Percentiles rank a stretch among this genome's conserved stretches.
These are phyloP conservation scores for Alouatta palliata DNA, from an alignment of 2,113 vertebrate species.

Conservation along the genomic window DNA sequence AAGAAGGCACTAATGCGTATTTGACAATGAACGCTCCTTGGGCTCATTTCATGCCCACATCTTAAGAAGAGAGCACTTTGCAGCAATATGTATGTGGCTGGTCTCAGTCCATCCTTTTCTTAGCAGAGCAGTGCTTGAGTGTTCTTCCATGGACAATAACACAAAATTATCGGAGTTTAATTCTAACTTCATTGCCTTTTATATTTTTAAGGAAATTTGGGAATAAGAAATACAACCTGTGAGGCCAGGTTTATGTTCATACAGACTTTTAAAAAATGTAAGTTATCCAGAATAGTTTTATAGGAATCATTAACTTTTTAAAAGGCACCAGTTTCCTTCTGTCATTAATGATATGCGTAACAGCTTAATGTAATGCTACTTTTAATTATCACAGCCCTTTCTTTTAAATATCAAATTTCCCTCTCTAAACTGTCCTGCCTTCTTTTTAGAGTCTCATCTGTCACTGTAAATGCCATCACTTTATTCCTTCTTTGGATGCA, in stretches of 20 bases:
- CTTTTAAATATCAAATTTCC: conserved; percentile 97
- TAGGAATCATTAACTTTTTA: conserved; percentile 90
- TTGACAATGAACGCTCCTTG: conserved; percentile 51
- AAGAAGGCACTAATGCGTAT: conserved; percentile 53
- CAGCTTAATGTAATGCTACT: conserved; percentile 91
- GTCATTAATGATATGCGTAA: conserved; percentile 91
- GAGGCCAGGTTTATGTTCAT: conserved; percentile 70
- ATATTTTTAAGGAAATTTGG: conserved; percentile 26
- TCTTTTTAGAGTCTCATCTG: conserved; percentile 93
- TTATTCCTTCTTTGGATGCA: conserved; percentile 89
- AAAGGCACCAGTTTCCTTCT: conserved; percentile 84
- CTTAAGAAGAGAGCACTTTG: conserved; percentile 68
- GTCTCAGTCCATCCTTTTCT: conserved; percentile 48
- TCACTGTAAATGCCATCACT: conserved; percentile 98
- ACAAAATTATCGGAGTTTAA: neutral
- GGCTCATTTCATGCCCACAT: conserved; percentile 1
- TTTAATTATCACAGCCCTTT: conserved; percentile 94
- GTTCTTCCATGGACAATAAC: neutral
- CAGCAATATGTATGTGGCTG: conserved; percentile 53
- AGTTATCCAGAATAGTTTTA: conserved; percentile 83
- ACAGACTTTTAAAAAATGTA: conserved; percentile 78
- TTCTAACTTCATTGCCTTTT: neutral
- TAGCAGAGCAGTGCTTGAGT: accelerated
- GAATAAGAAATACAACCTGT: conserved; percentile 73
- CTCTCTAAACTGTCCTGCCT: conserved; percentile 89